Evolutionary conservation across 1,140 invertebrate genomes (phyloP).

Genomic region (Drosophila pectinifera): DNA sequence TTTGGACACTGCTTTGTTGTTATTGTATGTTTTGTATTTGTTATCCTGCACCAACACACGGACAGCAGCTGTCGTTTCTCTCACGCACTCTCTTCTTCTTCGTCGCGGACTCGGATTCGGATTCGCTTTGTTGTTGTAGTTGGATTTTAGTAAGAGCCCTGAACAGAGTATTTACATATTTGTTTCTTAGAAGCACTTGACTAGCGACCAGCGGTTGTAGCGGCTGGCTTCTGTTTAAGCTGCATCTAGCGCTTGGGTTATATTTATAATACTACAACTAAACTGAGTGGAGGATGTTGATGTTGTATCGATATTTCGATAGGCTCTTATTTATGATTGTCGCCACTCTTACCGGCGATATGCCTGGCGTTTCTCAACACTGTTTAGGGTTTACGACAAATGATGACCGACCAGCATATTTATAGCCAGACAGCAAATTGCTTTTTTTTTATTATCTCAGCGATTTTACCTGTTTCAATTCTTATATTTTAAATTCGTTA

Average conservation of each 20-base stretch:
- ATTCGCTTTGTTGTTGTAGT: conserved; percentile 61
- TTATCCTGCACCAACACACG: conserved; percentile 68
- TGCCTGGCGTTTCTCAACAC: conserved; percentile 16
- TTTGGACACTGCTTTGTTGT: conserved; percentile 71
- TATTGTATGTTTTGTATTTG: conserved; percentile 50
- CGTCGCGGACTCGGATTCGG: conserved; percentile 34
- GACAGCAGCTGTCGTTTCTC: conserved; percentile 78
- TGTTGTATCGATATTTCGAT: conserved; percentile 23
- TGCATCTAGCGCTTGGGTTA: conserved; percentile 61
- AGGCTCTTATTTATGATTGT: conserved; percentile 30
- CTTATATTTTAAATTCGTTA: too few relatives aligned
- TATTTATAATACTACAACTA: conserved; percentile 78
- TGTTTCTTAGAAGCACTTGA: conserved; percentile 29
- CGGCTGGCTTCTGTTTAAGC: conserved; percentile 74
- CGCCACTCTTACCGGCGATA: conserved; percentile 44
- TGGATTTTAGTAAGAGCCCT: conserved; percentile 19
- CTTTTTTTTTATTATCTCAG: not conserved
- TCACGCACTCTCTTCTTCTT: conserved; percentile 62
- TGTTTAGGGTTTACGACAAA: not conserved
- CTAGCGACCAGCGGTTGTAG: conserved; percentile 58
- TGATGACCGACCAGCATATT: not conserved
- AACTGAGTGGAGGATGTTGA: conserved; percentile 63
- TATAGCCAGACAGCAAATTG: not conserved
- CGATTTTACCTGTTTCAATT: not conserved
- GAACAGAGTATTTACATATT: conserved; percentile 29